These are phyloP conservation scores for Alviniconcha marisindica DNA, from an alignment of 1,140 invertebrate genomes.

Conservation along the genomic window DNA sequence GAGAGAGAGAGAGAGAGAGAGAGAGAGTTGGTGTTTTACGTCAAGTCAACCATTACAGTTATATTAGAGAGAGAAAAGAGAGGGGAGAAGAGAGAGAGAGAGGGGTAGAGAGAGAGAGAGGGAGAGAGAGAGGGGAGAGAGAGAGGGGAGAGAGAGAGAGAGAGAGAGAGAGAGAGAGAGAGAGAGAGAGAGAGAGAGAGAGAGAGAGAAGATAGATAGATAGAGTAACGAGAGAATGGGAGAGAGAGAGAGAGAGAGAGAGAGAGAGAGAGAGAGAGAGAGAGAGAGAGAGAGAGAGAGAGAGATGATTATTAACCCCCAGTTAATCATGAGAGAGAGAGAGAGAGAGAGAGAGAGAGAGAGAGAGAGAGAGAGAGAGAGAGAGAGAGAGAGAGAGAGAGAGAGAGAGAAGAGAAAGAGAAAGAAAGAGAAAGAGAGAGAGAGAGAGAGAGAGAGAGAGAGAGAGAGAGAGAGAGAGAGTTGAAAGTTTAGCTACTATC, in stretches of 20 bases:
- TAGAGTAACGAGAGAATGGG: too few relatives aligned
- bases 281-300: neutral
- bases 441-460: too few relatives aligned
- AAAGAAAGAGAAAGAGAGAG: neutral
- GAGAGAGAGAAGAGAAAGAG: neutral
- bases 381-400: neutral
- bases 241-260: neutral
- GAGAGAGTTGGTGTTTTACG: too few relatives aligned
- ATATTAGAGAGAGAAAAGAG: neutral
- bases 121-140: conserved; percentile 8
- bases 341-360: conserved; percentile 9
- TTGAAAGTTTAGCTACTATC: too few relatives aligned
- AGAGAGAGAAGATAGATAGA: too few relatives aligned
- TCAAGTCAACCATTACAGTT: too few relatives aligned
- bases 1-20: neutral
- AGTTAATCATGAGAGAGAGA: conserved; percentile 4
- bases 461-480: too few relatives aligned
- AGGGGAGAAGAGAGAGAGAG: conserved; percentile 11
- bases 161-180: neutral
- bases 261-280: conserved; percentile 25
- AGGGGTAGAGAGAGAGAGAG: neutral
- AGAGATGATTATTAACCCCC: too few relatives aligned
- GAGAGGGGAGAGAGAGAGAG: conserved; percentile 21
- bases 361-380: neutral
- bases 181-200: conserved; percentile 23